Conservation (phyloP, 2,797 vertebrate species). For the Momotus momota region DNA sequence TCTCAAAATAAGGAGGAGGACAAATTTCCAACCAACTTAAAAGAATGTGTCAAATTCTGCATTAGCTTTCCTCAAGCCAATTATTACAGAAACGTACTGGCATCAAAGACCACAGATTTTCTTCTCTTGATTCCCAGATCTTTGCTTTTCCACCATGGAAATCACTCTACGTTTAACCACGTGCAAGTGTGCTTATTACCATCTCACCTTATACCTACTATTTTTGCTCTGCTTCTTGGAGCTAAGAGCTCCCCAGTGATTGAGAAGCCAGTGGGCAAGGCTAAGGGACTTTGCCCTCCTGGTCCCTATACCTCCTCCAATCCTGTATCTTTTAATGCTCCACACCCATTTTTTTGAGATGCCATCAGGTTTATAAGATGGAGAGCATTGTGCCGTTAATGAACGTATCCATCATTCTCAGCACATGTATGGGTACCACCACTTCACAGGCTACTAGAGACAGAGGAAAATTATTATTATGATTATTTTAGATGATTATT, state of each 20-base stretch:
- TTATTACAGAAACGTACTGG: not conserved
- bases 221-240: not conserved
- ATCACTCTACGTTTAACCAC: not conserved
- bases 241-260: accelerated
- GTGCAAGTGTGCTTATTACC: not conserved
- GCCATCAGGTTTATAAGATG: not conserved
- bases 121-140: not conserved
- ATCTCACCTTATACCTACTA: too few species aligned
- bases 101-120: conserved; percentile 20
- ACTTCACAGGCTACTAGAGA: not conserved
- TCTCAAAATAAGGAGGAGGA: conserved; percentile 30
- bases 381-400: not conserved
- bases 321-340: not conserved
- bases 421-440: accelerated
- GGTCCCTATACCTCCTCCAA: not conserved
- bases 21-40: conserved; percentile 49
- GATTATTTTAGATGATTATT: not conserved
- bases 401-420: accelerated
- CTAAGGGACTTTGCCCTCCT: not conserved
- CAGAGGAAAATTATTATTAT: not conserved
- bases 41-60: conserved; percentile 52
- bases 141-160: not conserved
- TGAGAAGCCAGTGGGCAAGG: not conserved
- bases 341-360: not conserved
- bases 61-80: conserved; percentile 39